phyloP scores from a whole-genome alignment of 2,113 vertebrate species.

The Mormoops blainvillei region DNA sequence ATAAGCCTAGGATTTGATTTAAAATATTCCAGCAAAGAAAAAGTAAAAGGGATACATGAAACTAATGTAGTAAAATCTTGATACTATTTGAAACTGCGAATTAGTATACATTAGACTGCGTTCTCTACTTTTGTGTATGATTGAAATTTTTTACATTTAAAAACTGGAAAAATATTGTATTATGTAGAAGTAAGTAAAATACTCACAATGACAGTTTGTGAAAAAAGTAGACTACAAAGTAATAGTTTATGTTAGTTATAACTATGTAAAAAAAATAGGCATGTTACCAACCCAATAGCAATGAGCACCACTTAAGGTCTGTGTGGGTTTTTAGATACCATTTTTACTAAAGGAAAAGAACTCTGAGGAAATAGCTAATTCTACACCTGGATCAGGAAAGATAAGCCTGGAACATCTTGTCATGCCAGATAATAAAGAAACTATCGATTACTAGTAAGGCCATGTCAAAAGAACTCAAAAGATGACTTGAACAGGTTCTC shows the following conservation, averaged over 20 bases:
- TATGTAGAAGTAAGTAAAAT: background rate
- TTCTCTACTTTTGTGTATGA: background rate
- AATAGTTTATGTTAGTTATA: background rate
- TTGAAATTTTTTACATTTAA: background rate
- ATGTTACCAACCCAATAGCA: background rate
- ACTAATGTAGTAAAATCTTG: constrained; percentile 8
- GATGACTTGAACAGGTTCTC: background rate
- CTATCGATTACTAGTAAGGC: background rate
- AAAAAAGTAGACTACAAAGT: background rate
- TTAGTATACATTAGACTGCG: background rate
- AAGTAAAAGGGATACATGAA: background rate
- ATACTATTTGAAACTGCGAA: background rate
- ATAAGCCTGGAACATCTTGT: background rate
- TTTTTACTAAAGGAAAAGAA: constrained; percentile 22
- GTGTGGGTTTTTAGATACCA: background rate
- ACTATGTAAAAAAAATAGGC: background rate
- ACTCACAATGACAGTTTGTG: background rate
- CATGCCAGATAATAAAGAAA: background rate
- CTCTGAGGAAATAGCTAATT: constrained; percentile 10
- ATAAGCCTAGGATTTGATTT: background rate
- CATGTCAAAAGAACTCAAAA: background rate
- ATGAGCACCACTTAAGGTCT: background rate
- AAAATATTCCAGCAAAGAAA: constrained; percentile 23
- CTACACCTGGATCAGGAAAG: background rate
- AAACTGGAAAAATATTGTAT: background rate